These are phyloP conservation scores for Clytia hemisphaerica DNA, from an alignment of 30 jellyfish, hydroid and myxozoan genomes.

Conservation along the genomic window DNA sequence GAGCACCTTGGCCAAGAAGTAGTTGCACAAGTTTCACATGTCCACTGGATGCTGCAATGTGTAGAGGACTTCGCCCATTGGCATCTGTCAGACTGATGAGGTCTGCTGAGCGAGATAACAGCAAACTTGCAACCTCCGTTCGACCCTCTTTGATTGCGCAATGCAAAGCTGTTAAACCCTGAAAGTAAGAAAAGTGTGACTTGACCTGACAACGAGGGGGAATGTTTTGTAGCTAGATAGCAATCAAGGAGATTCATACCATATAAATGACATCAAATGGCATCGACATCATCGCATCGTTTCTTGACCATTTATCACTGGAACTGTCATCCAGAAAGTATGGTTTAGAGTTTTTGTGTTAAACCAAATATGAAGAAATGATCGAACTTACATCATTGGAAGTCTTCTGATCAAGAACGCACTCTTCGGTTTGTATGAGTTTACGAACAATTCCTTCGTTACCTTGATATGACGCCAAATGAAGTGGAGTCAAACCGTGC, in stretches of 20 bases:
- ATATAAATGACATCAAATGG: too few species aligned
- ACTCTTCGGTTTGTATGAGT: constrained; percentile 76
- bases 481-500: constrained; percentile 82
- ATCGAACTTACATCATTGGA: constrained; percentile 57
- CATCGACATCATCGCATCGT: too few species aligned
- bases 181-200: background rate
- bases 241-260: too few species aligned
- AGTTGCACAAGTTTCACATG: constrained; percentile 86
- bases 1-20: constrained; percentile 98
- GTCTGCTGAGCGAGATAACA: constrained; percentile 81
- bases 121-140: constrained; percentile 65
- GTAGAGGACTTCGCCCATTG: constrained; percentile 81
- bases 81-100: constrained; percentile 51
- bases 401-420: constrained; percentile 69
- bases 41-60: constrained; percentile 78
- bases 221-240: too few species aligned
- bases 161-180: constrained; percentile 82
- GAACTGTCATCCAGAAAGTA: too few species aligned
- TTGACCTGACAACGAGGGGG: too few species aligned
- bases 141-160: constrained; percentile 81
- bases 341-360: too few species aligned
- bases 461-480: constrained; percentile 80
- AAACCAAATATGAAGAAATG: too few species aligned
- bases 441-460: constrained; percentile 79
- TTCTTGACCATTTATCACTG: too few species aligned